Evolutionary conservation across 1,140 invertebrate species (phyloP).

Genomic region (Diorhabda carinulata): DNA sequence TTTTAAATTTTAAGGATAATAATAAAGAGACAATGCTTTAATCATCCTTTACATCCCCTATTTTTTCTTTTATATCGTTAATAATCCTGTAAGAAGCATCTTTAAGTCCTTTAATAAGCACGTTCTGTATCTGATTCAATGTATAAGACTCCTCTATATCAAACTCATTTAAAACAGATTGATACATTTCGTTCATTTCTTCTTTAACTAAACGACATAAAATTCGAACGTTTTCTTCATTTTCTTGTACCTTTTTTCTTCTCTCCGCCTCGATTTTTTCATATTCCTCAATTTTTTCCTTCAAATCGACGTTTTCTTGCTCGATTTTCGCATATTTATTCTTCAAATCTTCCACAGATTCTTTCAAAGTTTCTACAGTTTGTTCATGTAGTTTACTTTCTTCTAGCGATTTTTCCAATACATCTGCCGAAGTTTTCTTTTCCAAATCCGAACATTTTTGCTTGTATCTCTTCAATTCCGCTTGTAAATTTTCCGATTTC

Average conservation of each 20-base stretch:
- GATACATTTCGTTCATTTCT: conserved; percentile 28
- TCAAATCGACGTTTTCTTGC: conserved; percentile 2
- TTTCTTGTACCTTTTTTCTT: background rate
- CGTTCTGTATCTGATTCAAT: conserved; percentile 18
- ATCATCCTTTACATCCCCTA: no score
- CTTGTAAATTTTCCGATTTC: conserved; percentile 26
- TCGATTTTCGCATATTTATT: background rate
- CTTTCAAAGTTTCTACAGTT: conserved; percentile 16
- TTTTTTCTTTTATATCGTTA: conserved; percentile 15
- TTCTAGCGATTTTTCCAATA: background rate
- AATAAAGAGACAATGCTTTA: no score
- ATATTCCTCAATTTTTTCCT: conserved; percentile 18
- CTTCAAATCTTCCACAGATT: background rate
- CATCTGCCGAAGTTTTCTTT: conserved; percentile 5
- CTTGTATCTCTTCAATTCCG: conserved; percentile 17
- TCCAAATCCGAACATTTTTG: conserved; percentile 21
- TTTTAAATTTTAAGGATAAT: no score
- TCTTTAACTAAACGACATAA: conserved; percentile 22
- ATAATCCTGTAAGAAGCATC: conserved; percentile 26
- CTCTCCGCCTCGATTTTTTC: conserved; percentile 14
- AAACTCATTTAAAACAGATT: conserved; percentile 21
- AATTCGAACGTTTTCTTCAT: conserved; percentile 15
- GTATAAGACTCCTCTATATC: conserved; percentile 11
- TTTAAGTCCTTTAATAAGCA: conserved; percentile 26
- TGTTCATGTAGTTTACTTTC: conserved; percentile 4